A percentile compares a stretch with the other conserved stretches of the same genome.
Evolutionary conservation across 1,140 invertebrate species (phyloP).

Genomic region (Euschistus heros): DNA sequence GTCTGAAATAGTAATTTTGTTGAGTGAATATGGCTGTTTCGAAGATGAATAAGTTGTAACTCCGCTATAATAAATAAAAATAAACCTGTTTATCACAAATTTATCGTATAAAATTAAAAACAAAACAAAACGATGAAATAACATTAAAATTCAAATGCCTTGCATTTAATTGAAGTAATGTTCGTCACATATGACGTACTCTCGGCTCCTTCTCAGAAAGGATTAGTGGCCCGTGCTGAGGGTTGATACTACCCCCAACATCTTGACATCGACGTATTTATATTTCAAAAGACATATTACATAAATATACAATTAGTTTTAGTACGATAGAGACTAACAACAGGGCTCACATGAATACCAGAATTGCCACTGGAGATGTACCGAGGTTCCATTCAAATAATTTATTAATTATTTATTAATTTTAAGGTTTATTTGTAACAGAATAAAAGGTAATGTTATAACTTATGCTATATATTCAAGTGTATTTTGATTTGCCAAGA

Average conservation of each 20-base stretch:
- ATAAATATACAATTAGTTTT: neutral
- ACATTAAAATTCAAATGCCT: neutral
- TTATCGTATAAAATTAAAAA: neutral
- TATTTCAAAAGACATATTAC: neutral
- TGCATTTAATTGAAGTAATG: neutral
- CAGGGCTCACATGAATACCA: neutral
- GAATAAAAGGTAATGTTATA: too few relatives aligned
- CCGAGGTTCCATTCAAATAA: neutral
- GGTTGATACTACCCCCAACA: slow-evolving; percentile 6
- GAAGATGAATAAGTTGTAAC: too few relatives aligned
- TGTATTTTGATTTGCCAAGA: too few relatives aligned
- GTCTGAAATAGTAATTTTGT: too few relatives aligned
- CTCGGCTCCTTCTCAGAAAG: slow-evolving; percentile 4
- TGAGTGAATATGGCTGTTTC: too few relatives aligned
- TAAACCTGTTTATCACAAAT: neutral
- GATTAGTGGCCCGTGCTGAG: neutral
- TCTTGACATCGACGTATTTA: neutral
- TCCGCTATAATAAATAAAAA: too few relatives aligned
- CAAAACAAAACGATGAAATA: neutral
- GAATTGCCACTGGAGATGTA: neutral
- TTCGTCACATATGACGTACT: slow-evolving; percentile 21
- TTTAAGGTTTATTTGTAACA: too few relatives aligned
- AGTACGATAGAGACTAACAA: neutral
- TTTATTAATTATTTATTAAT: too few relatives aligned
- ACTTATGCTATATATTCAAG: too few relatives aligned